Evolutionary conservation across 1,140 invertebrate species (phyloP), one percentile per base, ranked within the genome.

Genomic region (Periplaneta americana): DNA sequence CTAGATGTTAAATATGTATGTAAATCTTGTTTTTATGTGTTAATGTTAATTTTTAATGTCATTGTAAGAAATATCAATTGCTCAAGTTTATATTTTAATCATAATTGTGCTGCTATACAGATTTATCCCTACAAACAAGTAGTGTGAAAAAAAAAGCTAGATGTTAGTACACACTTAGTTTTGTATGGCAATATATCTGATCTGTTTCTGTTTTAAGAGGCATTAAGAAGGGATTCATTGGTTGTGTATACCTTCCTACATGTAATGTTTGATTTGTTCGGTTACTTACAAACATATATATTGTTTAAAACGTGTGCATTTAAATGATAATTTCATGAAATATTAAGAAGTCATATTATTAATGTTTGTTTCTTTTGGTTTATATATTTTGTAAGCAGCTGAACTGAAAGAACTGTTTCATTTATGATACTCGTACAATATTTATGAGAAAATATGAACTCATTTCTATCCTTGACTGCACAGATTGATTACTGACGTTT

Each of bases 71-170:
- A 81, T 78, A 77, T 81, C 80, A 77, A 77, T 81, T 81, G 80
- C 80, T 81, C 80, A 81, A 81, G 74, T 81, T 75, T 81, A 31
- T 81, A 78, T 81, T 77, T 77, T 81, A 81, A 75, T 75, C 35
- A 77, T 37, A 77, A 66, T 80, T 48, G 32, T 78, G 35, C 48
- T 28, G 48, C 48, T 28, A 66, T n/a, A 66, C 22, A n/a, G 48
- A n/a, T 66, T 28, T 66, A 66, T 66, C 48, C 48, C 22, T 66
- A 66, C 22, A 66, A n/a, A 66, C 48, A 66, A 48, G 22, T 66
- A 66, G 28, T 66, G 48, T 66, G 48, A 66, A 66, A 66, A 66
- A 66, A 66, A n/a, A 66, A 66, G 48, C 48, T 66, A 66, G 48
- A 1, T 28, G 48, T 66, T 66, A 66, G 48, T 66, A 28, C 4